Percentiles rank a stretch among this genome's conserved stretches.
These are phyloP conservation scores for Erythrocercus mccallii DNA, from an alignment of 2,113 vertebrate species.

Conservation along the genomic window DNA sequence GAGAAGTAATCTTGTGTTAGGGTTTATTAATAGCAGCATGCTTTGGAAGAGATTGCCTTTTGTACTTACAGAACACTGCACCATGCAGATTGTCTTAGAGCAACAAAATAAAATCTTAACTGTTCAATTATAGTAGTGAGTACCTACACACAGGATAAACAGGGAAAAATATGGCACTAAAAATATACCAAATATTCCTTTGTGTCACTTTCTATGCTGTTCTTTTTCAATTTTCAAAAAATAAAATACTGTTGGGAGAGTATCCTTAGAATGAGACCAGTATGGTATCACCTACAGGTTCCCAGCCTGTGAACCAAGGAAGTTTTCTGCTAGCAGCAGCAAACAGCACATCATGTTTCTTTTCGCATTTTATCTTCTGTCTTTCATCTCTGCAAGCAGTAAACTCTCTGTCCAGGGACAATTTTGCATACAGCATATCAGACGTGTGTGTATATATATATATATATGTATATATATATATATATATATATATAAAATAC, in stretches of 20 bases:
- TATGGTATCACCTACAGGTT: not conserved
- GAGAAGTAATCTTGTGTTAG: slow-evolving; percentile 66
- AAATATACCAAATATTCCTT: not conserved
- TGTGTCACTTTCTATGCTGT: not conserved
- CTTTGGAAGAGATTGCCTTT: slow-evolving; percentile 62
- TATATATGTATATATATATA: too few relatives aligned
- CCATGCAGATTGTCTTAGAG: not conserved
- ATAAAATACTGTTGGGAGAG: not conserved
- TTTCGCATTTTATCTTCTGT: not conserved
- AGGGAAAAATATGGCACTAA: not conserved
- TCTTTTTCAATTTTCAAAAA: not conserved
- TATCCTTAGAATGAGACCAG: not conserved
- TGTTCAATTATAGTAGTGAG: not conserved
- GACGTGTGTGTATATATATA: too few relatives aligned
- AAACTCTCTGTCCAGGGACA: not conserved
- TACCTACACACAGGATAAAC: not conserved
- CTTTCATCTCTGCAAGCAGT: not conserved
- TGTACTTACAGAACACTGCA: slow-evolving; percentile 41
- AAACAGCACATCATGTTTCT: not conserved
- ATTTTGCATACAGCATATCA: not conserved
- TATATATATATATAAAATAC: too few relatives aligned
- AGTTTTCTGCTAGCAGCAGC: not conserved
- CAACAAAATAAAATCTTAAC: not conserved
- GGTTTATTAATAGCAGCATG: slow-evolving; percentile 77
- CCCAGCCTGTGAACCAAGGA: not conserved